These are phyloP conservation scores for Cercocebus atys DNA, from an alignment of 2,113 vertebrate genomes.

Conservation along the genomic window DNA sequence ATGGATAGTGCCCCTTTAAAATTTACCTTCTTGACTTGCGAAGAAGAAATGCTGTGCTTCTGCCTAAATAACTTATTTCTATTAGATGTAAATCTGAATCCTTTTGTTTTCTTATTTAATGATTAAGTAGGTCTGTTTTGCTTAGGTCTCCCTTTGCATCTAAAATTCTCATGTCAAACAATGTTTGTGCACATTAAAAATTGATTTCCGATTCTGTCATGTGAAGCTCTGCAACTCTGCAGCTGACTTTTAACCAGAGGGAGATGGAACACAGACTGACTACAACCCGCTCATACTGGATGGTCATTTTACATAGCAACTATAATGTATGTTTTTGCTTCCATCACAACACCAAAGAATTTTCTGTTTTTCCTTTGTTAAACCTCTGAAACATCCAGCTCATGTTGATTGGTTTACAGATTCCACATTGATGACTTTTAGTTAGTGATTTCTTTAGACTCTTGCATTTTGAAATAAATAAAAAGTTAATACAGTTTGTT, in stretches of 20 bases:
- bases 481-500: slow-evolving; percentile 29
- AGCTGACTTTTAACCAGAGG: not conserved
- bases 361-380: not conserved
- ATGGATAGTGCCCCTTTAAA: not conserved
- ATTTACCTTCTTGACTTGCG: not conserved
- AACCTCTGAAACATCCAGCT: slow-evolving; percentile 19
- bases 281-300: not conserved
- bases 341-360: not conserved
- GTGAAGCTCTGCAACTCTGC: not conserved
- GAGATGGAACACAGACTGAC: not conserved
- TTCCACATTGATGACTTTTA: slow-evolving; percentile 48
- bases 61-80: not conserved
- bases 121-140: slow-evolving; percentile 14
- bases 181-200: not conserved
- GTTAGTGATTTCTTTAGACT: slow-evolving; percentile 43
- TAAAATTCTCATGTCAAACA: slow-evolving; percentile 29
- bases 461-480: slow-evolving; percentile 34
- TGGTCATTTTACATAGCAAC: not conserved
- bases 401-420: slow-evolving; percentile 54
- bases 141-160: not conserved
- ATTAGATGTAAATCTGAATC: slow-evolving; percentile 12
- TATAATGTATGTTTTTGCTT: not conserved
- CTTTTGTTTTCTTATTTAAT: not conserved
- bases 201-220: slow-evolving; percentile 14
- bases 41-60: not conserved